Base-by-base conservation (phyloP, 2,797 vertebrate genomes). In the Pantherophis vulpinus region DNA sequence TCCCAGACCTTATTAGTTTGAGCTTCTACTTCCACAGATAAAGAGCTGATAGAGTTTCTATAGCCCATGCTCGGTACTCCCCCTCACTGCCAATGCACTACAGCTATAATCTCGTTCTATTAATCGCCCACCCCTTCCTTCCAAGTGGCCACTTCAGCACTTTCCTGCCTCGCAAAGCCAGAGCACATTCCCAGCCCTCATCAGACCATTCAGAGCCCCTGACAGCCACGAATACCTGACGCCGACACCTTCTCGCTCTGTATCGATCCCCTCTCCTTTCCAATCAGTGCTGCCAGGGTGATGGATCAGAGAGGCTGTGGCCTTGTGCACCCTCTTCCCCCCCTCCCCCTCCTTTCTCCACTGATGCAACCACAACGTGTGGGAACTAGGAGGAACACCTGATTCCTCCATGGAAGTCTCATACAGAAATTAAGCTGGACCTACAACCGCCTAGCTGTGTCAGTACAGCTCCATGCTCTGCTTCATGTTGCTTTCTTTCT, bases 31-130 rank as follows among this genome's bases (percentile, higher is more conserved):
- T 89, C 79, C 63, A n/a, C 14, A 86, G 58, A 42, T 32, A 47
- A 79, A 88, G 87, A 86, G 58, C 60, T 9, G 60, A 60, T 93
- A 90, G 23, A 79, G 10, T 9, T 90, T 25, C 9, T 55, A 54
- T 27, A 63, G 59, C 55, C 37, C n/a, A 12, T 12, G 9, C 37
- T n/a, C 1, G 14, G 23, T 32, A 74, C 61, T 55, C 74, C 29
- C 86, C 10, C 66, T 12, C 29, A 6, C 87, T 70, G 14, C 70
- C 55, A 51, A 32, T 56, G 90, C 47, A n/a, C 93, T 58, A 23
- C 98, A 97, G 97, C 97, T 98, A 97, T 98, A 98, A 98, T 98
- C 98, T 98, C 97, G 98, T 98, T 97, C 98, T 97, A 96, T 98
- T 97, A 97, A 96, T 97, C 98, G 98, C 87, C 61, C 55, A 92